Percentiles rank a stretch among this genome's conserved stretches.
Conservation (phyloP, 2,797 vertebrate genomes). For the Dromococcyx pavoninus region DNA sequence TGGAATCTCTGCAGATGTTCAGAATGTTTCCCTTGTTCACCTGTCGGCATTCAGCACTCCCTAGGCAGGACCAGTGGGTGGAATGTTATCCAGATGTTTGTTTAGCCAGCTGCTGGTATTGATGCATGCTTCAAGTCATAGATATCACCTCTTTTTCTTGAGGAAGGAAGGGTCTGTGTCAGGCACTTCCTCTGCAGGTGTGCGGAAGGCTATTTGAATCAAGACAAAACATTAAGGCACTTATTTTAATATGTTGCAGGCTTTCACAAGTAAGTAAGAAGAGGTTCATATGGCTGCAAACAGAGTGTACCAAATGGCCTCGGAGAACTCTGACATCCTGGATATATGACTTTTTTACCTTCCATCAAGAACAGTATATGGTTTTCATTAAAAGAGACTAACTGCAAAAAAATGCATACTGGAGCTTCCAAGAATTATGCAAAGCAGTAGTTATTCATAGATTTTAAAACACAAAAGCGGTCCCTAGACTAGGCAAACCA, state of each 20-base stretch:
- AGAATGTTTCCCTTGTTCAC: not conserved
- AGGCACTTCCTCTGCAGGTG: rapidly evolving
- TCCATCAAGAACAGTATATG: not conserved
- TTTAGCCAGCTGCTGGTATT: not conserved
- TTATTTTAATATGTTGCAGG: not conserved
- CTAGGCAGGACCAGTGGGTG: not conserved
- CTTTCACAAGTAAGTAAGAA: not conserved
- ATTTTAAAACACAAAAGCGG: not conserved
- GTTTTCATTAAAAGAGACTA: not conserved
- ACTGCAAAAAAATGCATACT: not conserved
- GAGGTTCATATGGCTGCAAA: not conserved
- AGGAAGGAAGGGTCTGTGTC: not conserved
- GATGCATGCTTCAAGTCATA: not conserved
- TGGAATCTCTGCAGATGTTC: not conserved
- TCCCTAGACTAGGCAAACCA: not conserved
- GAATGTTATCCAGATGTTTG: not conserved
- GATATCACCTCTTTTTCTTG: not conserved
- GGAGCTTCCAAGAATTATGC: not conserved
- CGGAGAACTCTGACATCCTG: not conserved
- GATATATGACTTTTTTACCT: not conserved
- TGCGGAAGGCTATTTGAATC: not conserved
- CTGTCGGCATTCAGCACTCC: rapidly evolving
- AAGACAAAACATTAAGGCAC: not conserved
- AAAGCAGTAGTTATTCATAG: not conserved
- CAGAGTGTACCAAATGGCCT: not conserved